Evolutionary conservation across 2,888 invertebrate species (phyloP).

Genomic region (Petrolisthes cinctipes): DNA sequence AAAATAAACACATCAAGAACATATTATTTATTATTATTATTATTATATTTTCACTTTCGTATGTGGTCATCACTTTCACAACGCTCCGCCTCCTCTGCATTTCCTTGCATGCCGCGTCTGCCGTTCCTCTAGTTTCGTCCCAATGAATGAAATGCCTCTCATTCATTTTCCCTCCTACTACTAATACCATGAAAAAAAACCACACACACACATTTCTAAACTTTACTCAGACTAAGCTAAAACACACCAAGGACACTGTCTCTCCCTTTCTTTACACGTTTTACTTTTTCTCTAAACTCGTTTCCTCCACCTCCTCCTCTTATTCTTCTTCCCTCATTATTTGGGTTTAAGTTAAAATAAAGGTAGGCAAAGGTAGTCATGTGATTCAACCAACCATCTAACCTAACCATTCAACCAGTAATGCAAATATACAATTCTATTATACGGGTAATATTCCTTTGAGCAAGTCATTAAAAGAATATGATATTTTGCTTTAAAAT

Average conservation of each 20-base stretch:
- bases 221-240: neutral
- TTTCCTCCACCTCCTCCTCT: neutral
- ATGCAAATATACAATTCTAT: too few relatives aligned
- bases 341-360: neutral
- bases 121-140: slow-evolving; percentile 28
- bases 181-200: neutral
- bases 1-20: neutral
- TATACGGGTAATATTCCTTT: too few relatives aligned
- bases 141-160: slow-evolving; percentile 12
- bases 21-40: neutral
- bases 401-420: too few relatives aligned
- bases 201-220: slow-evolving; percentile 13
- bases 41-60: neutral
- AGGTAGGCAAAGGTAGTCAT: neutral
- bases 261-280: neutral
- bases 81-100: slow-evolving; percentile 36
- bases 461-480: too few relatives aligned
- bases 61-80: slow-evolving; percentile 26
- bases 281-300: neutral
- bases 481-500: too few relatives aligned
- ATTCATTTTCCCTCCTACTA: neutral
- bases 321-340: neutral
- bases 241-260: neutral
- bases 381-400: neutral
- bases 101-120: slow-evolving; percentile 48